A percentile compares a stretch with the other conserved stretches of the same genome.
Conservation (phyloP, 2,113 vertebrate genomes). For the Hemibagrus wyckioides region DNA sequence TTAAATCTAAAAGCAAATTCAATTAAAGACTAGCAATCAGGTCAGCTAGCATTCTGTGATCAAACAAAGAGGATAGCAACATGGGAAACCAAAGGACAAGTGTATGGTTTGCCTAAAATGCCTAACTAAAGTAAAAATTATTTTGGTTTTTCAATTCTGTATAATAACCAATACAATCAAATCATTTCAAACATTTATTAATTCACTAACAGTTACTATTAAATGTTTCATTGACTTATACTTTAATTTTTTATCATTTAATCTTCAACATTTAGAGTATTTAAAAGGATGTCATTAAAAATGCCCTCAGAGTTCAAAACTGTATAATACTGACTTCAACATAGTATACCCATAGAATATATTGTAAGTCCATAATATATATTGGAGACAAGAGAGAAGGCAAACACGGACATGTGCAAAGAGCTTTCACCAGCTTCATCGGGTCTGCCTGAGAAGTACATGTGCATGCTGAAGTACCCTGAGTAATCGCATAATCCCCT, state of each 20-base stretch:
- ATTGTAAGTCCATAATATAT: neutral
- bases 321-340: neutral
- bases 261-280: neutral
- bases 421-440: neutral
- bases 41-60: neutral
- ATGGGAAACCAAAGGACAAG: no score
- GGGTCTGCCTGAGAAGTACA: neutral
- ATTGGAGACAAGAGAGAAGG: neutral
- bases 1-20: neutral
- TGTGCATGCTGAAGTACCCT: slow-evolving; percentile 9
- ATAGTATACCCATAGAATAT: no score
- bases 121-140: neutral
- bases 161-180: neutral
- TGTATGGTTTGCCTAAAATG: neutral
- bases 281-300: neutral
- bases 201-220: neutral
- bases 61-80: neutral
- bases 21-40: neutral
- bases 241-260: neutral
- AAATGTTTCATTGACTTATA: neutral
- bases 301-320: neutral
- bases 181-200: neutral
- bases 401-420: neutral
- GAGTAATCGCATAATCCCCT: neutral
- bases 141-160: neutral